Conservation (phyloP, 2,888 invertebrate species). For the Mesorhabditis spiculigera region DNA sequence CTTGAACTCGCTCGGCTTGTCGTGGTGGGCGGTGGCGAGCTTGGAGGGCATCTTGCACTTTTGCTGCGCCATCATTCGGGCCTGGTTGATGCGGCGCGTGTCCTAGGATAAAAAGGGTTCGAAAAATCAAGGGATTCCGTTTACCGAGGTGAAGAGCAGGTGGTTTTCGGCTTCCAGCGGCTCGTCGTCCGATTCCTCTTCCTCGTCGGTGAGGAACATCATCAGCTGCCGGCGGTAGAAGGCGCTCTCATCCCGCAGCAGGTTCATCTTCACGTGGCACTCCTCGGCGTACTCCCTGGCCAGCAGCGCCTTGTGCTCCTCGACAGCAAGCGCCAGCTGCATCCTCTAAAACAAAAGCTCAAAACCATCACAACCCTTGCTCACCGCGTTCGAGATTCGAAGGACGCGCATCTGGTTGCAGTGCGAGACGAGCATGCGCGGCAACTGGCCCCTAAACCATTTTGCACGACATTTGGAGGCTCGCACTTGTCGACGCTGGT, state of each 20-base stretch:
- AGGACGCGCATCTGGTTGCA: not conserved
- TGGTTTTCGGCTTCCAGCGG: too few species aligned
- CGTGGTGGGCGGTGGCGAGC: too few species aligned
- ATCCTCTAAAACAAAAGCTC: slow-evolving; percentile 1
- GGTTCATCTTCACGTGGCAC: not conserved
- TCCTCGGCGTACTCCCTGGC: slow-evolving; percentile 2
- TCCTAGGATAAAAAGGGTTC: too few species aligned
- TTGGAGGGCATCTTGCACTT: too few species aligned
- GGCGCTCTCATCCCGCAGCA: not conserved
- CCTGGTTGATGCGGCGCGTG: too few species aligned
- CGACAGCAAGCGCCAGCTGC: not conserved
- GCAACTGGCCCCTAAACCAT: not conserved
- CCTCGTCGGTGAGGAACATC: too few species aligned
- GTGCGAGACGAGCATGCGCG: not conserved
- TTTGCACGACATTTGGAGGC: not conserved
- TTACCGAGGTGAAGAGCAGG: too few species aligned
- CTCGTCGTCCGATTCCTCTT: too few species aligned
- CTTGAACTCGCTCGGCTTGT: too few species aligned
- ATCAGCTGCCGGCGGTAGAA: not conserved
- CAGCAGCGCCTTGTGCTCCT: slow-evolving; percentile 5
- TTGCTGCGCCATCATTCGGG: too few species aligned
- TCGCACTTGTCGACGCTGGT: not conserved
- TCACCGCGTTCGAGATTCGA: not conserved
- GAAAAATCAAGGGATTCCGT: too few species aligned
- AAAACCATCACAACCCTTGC: not conserved